Conservation (phyloP, 1,140 invertebrate species). For the Antheraea mylitta region DNA sequence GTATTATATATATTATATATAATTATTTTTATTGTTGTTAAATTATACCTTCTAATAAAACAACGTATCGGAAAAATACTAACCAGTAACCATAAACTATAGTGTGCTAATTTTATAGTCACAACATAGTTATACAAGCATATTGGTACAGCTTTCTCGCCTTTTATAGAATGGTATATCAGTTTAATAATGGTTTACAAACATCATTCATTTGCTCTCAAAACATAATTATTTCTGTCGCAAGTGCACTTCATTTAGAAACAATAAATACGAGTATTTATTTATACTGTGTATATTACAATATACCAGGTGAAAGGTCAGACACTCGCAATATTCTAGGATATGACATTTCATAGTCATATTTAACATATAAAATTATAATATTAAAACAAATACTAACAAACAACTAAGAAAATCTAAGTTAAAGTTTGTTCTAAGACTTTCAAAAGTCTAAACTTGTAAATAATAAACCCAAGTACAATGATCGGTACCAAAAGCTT, state of each 20-base stretch:
- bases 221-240: slow-evolving; percentile 11
- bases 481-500: too few species aligned
- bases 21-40: neutral
- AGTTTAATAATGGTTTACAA: slow-evolving; percentile 17
- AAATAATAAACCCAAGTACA: too few species aligned
- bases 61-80: neutral
- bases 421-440: too few species aligned
- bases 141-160: slow-evolving; percentile 3
- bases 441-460: too few species aligned
- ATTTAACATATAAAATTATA: too few species aligned
- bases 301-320: too few species aligned
- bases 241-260: neutral
- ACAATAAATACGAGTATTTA: neutral
- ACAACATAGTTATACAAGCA: slow-evolving; percentile 4
- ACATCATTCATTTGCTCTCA: slow-evolving; percentile 14
- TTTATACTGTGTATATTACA: neutral
- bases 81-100: slow-evolving; percentile 1
- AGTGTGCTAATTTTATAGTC: neutral
- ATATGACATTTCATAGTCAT: too few species aligned
- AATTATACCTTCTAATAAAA: slow-evolving; percentile 1
- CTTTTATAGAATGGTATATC: slow-evolving; percentile 1
- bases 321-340: too few species aligned
- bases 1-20: too few species aligned
- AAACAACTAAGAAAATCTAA: too few species aligned
- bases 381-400: too few species aligned